Base-by-base conservation (phyloP, 1,140 invertebrate species). In the Aphaenogaster rudis region DNA sequence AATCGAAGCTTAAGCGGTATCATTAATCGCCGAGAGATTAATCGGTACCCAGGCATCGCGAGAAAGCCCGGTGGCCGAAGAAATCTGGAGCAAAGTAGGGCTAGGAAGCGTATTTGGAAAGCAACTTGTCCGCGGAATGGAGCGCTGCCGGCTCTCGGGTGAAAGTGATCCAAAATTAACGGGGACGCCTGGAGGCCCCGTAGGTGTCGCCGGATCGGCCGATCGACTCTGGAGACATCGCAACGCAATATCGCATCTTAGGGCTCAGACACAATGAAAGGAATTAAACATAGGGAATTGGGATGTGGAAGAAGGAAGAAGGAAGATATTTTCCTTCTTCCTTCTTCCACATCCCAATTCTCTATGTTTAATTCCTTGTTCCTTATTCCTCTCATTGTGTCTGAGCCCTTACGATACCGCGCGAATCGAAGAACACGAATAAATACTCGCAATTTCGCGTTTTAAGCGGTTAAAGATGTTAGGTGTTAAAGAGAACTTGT, bases 111-210 rank as follows among this genome's bases (percentile, higher is more conserved):
- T 48, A 74, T 88, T 90, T 74, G 80, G 48, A 88, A 88, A 88
- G 66, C 77, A 87, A 88, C 50, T 79, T 28, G 74, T 67, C 66
- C 45, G 64, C 57, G 33, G 11, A 59, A 39, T 42, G 81, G 63
- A 61, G 33, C 48, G 42, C 66, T 2, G 33, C 8, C 64, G 57
- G 7, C 64, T 57, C 77, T 64, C 67, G 69, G 64, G 90, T 91
- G 90, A 91, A 91, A 91, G 90, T 91, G 90, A 91, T 91, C 87
- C 89, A 71, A 91, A 91, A 91, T 91, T 91, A 91, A 88, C 89
- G 89, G 87, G 90, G 90, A 91, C 89, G 89, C 81, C 81, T 72
- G 72, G 86, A 71, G 88, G 66, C 72, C 54, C 86, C 89, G 79
- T 90, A 87, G 88, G 88, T 89, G 89, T 90, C 78, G 59, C 63